Evolutionary conservation across 2,113 vertebrate genomes (phyloP).

Genomic region (Haplochromis burtoni): DNA sequence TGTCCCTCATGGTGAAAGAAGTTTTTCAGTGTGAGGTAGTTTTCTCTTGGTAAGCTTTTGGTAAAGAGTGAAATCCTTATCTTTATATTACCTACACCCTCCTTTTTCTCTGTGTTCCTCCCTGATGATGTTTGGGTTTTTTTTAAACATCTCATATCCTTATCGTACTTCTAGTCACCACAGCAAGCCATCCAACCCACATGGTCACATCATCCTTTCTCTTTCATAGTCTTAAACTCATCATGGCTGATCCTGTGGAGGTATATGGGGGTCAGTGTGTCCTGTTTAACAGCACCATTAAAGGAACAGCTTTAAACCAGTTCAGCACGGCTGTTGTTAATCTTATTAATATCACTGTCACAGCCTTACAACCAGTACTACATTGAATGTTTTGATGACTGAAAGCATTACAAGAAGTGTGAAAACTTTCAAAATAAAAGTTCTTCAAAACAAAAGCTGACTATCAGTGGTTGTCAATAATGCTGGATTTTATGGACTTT

Average conservation of each 20-base stretch:
- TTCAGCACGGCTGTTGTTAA: fast-evolving
- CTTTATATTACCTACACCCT: background rate
- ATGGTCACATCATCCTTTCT: background rate
- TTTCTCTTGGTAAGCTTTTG: background rate
- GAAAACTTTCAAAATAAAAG: background rate
- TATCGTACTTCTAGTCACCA: background rate
- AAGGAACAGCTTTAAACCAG: background rate
- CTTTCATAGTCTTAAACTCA: background rate
- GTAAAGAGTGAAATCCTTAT: background rate
- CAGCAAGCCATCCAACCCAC: background rate
- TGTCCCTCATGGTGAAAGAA: background rate
- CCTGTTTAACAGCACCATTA: background rate
- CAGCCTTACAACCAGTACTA: background rate
- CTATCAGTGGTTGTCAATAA: background rate
- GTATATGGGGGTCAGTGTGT: background rate
- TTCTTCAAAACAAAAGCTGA: background rate
- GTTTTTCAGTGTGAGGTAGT: background rate
- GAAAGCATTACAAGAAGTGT: background rate
- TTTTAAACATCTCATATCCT: background rate
- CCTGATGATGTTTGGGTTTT: fast-evolving
- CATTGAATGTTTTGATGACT: background rate
- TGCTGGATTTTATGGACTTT: background rate
- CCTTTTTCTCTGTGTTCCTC: background rate
- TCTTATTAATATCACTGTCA: background rate
- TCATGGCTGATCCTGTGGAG: background rate